Conservation (phyloP, 1,140 invertebrate species). For the Drosophila kurseongensis region DNA sequence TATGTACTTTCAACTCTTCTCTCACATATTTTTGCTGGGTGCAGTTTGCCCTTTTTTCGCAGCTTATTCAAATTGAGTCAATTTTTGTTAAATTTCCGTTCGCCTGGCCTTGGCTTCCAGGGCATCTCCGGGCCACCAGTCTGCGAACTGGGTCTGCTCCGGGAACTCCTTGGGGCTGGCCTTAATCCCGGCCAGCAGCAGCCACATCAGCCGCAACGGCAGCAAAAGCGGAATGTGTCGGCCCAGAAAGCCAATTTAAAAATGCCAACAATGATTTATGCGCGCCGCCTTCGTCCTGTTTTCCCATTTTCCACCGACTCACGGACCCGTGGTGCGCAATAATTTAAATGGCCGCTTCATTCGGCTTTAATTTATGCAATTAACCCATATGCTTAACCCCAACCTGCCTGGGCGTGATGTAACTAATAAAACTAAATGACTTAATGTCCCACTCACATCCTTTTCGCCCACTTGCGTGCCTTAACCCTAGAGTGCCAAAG, state of each 20-base stretch:
- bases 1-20: conserved; percentile 31
- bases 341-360: conserved; percentile 57
- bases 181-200: conserved; percentile 61
- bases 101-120: conserved; percentile 28
- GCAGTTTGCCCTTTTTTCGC: conserved; percentile 24
- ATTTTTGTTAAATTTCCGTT: conserved; percentile 82
- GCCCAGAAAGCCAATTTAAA: conserved; percentile 80
- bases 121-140: conserved; percentile 21
- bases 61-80: conserved; percentile 80
- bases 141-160: conserved; percentile 28
- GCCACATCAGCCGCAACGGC: conserved; percentile 7
- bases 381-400: conserved; percentile 75
- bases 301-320: not conserved
- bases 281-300: conserved; percentile 28
- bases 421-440: conserved; percentile 79
- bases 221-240: conserved; percentile 62
- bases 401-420: conserved; percentile 40
- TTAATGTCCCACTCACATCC: conserved; percentile 62
- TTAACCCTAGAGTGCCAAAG: conserved; percentile 59
- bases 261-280: conserved; percentile 82
- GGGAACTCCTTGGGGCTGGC: conserved; percentile 25
- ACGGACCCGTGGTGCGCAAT: conserved; percentile 20
- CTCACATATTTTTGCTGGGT: conserved; percentile 4
- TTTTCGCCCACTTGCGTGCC: conserved; percentile 36
- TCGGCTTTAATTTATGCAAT: conserved; percentile 78